Base-by-base conservation (phyloP, 2,113 vertebrate genomes). In the Ursus arctos region DNA sequence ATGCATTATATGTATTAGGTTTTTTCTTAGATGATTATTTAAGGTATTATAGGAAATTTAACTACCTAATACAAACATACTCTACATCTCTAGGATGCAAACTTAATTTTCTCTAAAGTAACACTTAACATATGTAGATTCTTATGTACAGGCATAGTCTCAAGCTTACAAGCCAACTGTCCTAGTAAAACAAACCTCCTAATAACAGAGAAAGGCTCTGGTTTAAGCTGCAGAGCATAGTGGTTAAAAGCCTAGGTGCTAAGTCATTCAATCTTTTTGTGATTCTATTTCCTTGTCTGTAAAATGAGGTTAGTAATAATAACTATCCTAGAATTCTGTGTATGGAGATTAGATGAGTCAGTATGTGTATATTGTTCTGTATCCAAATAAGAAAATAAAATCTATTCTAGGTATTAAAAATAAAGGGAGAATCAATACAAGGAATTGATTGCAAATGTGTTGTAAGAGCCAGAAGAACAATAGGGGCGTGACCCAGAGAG, bases 71-170 rank as follows among this genome's bases (percentile, higher is more conserved):
- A 7, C 22, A 51, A 74, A 63, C 24, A 63, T 47, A 79, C 19
- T 47, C 65, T 82, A 65, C 13, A 76, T 82, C 51, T 88, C 33
- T 92, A 33, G 12, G 15, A 65, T 49, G 22, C 16, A 84, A 72
- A 33, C 28, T 88, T 92, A 79, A 77, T 65, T 93, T 92, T 89
- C 9, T 85, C 40, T 61, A 90, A 89, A 33, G 19, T 82, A 51
- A 65, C 26, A 49, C 31, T 65, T 72, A 72, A 31, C 40, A 83
- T 79, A 72, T 63, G 36, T 79, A 49, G 14, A 31, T 79, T 79
- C 18, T 80, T 61, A 49, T 33, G 15, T 26, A 19, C 9, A 79
- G 57, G 11, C 13, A 26, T 24, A 81, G 1, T 65, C 51, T 81
- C 53, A 86, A 51, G 36, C 26, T 86, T 71, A 63, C 18, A 51